Base-by-base conservation (phyloP, 1,140 invertebrate genomes). In the Tribolium castaneum region DNA sequence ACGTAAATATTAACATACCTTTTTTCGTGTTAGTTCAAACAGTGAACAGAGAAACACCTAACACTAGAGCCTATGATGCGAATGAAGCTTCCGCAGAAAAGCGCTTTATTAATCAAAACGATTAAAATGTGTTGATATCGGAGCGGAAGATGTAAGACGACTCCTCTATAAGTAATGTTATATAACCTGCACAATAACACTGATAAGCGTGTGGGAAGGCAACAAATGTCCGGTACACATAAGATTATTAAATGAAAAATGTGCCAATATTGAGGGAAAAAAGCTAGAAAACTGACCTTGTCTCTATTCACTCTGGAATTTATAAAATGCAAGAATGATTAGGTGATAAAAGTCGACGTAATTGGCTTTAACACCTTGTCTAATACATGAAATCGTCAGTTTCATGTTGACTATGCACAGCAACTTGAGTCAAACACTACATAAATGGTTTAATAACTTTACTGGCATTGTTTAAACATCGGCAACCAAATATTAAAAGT, bases 91-190 rank as follows among this genome's bases (percentile, higher is more conserved):
- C 59, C 59, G 30, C 9, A 7, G 3, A 22, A 16, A 19, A 6
- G 22, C 56, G 10, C 30, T 62, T 62, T 62, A 62, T 25, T 25
- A 62, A 30, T 62, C 19, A 56, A 56, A 22, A 25, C 54, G 54
- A 22, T 59, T 59, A 59, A 59, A 59, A 59, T 22, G 22, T 59
- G 54, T 59, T 30, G 54, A 66, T 66, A 34, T 35, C 59, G 45
- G 30, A 66, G 59, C 59, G 59, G 59, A 66, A 66, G 59, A 66
- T 66, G 59, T 66, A 66, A 66, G 25, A 35, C 59, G 25, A 66
- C 45, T 35, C 59, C 59, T 66, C 12, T 66, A 35, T 10, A 16
- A 66, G 30, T 7, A 66, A 66, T 66, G 54, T 59, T 59, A 59
- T 5, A 22, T 13, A 56, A 16, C 12, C 12, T 56, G 22, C 16